Evolutionary conservation across 1,140 invertebrate genomes (phyloP).

Genomic region (Antheraea pernyi): DNA sequence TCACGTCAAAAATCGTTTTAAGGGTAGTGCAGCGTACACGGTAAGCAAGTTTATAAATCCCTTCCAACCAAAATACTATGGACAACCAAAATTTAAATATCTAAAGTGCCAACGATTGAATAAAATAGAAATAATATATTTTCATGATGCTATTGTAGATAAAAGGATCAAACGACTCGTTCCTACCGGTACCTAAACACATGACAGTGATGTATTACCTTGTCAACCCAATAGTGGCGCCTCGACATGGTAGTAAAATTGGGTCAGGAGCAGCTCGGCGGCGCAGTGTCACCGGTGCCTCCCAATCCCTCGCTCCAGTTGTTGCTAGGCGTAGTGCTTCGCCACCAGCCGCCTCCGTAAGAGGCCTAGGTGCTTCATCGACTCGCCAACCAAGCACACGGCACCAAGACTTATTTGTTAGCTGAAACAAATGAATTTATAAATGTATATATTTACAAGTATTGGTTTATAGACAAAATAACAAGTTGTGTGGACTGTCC

Average conservation of each 20-base stretch:
- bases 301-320: conserved; percentile 89
- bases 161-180: background rate
- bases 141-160: no score
- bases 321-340: conserved; percentile 81
- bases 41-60: no score
- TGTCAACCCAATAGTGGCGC: conserved; percentile 82
- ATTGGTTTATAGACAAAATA: no score
- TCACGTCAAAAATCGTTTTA: no score
- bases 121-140: no score
- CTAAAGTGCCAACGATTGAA: no score
- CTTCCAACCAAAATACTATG: no score
- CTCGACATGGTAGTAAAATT: conserved; percentile 88
- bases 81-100: no score
- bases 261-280: conserved; percentile 88
- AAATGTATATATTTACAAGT: no score
- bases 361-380: conserved; percentile 88
- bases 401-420: conserved; percentile 89
- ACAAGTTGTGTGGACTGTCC: no score
- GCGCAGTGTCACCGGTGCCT: conserved; percentile 90
- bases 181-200: background rate
- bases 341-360: conserved; percentile 73
- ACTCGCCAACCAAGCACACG: conserved; percentile 87
- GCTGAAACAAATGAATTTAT: conserved; percentile 78
- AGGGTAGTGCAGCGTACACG: no score
- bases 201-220: conserved; percentile 34